Evolutionary conservation across 1,140 invertebrate genomes (phyloP), one percentile per base, ranked within the genome.

Genomic region (Stegodyphus dumicola): DNA sequence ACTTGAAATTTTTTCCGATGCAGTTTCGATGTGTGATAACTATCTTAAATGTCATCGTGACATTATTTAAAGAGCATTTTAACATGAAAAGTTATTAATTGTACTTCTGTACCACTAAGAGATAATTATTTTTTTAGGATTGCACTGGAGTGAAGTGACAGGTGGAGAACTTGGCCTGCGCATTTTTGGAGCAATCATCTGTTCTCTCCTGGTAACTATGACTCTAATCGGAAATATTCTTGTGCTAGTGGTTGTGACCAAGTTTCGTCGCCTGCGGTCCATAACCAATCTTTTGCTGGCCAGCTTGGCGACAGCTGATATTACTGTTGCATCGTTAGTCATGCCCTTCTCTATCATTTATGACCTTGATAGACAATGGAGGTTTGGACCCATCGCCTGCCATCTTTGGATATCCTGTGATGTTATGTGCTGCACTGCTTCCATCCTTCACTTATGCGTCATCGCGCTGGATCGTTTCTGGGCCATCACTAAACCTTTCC

Each of bases 361-460:
- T 94, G 90, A 95, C 95, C 88, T 93, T 94, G 85, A 91, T 54
- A 95, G 95, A 67, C 93, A 93, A 79, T 97, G 96, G 96, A 94
- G 93, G 87, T 96, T 97, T 87, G 95, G 96, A 74, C 92, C 94
- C 18, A 92, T 95, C 67, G 93, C 96, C 87, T 98, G 96, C 91
- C 95, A 97, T 89, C 93, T 90, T 15, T 91, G 90, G 90, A 90
- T 91, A 48, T 90, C 90, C 17, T 90, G 89, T 77, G 91, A 92
- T 86, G 90, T 92, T 5, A 91, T 91, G 88, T 91, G 90, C 70
- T 92, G 91, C 90, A 96, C 96, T 11, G 96, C 96, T 52, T 97
- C 95, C 88, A 97, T 98, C 87, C 92, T 97, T 13, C 97, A 98
- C 91, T 92, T 98, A 77, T 98, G 96, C 90, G 95, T 96, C 90